Base-by-base conservation (phyloP, 2,113 vertebrate species). In the Enhydra lutris region DNA sequence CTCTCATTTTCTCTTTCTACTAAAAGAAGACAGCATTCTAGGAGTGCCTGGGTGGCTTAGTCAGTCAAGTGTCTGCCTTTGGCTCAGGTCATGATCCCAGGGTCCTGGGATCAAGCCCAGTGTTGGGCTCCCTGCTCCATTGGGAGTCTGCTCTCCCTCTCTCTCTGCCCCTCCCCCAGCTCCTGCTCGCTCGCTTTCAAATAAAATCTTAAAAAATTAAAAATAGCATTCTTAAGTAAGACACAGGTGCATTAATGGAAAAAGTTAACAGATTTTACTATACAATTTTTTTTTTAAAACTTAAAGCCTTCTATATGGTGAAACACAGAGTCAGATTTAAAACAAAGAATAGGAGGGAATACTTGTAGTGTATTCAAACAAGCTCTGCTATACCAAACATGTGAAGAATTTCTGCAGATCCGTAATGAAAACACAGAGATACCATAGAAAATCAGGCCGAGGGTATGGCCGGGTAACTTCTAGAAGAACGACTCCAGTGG, bases 191-290 rank as follows among this genome's bases (percentile, higher is more conserved):
- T 7, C 6, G 15, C 63, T 34, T 14, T 65, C 29, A 65, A 7
- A 34, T 65, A 65, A 65, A 65, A 65, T 65, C 29, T 15, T 34
- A 34, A 65, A 65, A 65, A 31, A 65, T 31, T 15, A 34, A 31
- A 65, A 65, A 34, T 24, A 73, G 7, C 61, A 59, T 94, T 89
- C 83, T 97, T 94, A 94, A 95, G 67, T 89, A 92, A 97, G 95
- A 95, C 36, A 95, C 26, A 76, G 63, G 90, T 61, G n/a, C 34
- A 74, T 95, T 93, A 92, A 94, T 92, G 81, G 42, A 71, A 96
- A 95, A 79, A 39, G 67, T 13, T 4, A 96, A 85, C 85, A 89
- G 47, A 95, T 96, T 94, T 97, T 79, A 92, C 63, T 83, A 50
- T 4, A 86, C 79, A 83, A 76, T 59, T 1, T 31, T 31, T 76